phyloP scores from a whole-genome alignment of 64 coral and sea anemone genomes.

The Hydrozoanthus tunicans region DNA sequence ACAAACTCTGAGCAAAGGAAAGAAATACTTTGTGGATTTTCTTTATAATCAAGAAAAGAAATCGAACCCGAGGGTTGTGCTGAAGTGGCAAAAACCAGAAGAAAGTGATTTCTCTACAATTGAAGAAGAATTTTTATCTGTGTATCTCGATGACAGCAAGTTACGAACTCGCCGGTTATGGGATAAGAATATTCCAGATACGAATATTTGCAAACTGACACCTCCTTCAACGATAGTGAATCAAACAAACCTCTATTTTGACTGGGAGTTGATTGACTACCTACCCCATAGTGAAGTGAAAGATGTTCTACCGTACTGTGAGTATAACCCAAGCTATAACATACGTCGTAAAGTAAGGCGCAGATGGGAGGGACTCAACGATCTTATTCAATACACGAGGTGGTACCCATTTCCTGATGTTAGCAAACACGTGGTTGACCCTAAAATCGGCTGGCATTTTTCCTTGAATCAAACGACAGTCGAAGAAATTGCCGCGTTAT shows the following conservation, averaged over 20 bases:
- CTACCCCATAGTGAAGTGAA: conserved; percentile 9
- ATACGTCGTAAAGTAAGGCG: conserved; percentile 29
- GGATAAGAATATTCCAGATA: conserved; percentile 25
- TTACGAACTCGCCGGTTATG: conserved; percentile 42
- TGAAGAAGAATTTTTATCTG: conserved; percentile 24
- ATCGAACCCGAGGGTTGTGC: neutral
- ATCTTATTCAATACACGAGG: conserved; percentile 34
- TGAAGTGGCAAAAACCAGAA: conserved; percentile 59
- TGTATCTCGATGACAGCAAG: conserved; percentile 19
- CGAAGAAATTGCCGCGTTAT: conserved; percentile 8
- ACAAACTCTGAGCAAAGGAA: conserved; percentile 20
- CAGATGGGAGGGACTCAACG: conserved; percentile 44
- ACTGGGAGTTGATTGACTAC: conserved; percentile 33
- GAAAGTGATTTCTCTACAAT: conserved; percentile 27
- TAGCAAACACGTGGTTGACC: conserved; percentile 2
- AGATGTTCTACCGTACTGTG: conserved; percentile 41
- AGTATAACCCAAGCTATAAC: conserved; percentile 40
- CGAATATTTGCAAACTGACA: conserved; percentile 1
- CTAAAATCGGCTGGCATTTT: conserved; percentile 11
- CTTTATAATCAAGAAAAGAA: conserved; percentile 23
- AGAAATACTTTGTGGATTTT: conserved; percentile 52
- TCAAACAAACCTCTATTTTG: conserved; percentile 11
- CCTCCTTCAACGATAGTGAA: neutral
- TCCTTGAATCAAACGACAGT: conserved; percentile 13
- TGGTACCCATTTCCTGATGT: conserved; percentile 42